A percentile compares a stretch with the other conserved stretches of the same genome.
Conservation (phyloP, 2,113 vertebrate species). For the Sinocyclocheilus grahami region DNA sequence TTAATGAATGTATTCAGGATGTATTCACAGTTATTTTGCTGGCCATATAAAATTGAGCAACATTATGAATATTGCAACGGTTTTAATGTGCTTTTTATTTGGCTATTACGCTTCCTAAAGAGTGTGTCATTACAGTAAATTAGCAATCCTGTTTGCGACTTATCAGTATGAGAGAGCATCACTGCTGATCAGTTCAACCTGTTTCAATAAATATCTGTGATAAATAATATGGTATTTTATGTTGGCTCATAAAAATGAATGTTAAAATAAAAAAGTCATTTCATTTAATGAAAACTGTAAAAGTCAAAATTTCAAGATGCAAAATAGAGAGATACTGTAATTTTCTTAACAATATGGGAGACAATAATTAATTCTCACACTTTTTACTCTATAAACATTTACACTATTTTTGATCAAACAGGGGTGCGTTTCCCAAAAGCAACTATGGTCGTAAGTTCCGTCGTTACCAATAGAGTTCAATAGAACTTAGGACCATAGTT, state of each 20-base stretch:
- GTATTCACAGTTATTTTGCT: not conserved
- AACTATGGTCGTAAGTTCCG: too few species aligned
- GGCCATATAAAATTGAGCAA: not conserved
- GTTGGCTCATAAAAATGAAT: not conserved
- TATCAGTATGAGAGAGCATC: not conserved
- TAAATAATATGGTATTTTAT: not conserved
- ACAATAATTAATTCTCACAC: not conserved
- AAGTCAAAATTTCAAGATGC: not conserved
- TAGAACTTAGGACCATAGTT: too few species aligned
- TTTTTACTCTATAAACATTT: not conserved
- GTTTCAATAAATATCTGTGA: not conserved
- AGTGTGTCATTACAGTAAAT: not conserved
- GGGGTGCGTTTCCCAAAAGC: too few species aligned
- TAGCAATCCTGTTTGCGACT: not conserved
- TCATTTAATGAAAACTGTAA: not conserved
- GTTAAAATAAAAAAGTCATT: not conserved
- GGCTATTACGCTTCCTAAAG: not conserved
- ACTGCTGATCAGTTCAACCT: not conserved
- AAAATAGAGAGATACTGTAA: not conserved
- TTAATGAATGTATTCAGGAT: not conserved
- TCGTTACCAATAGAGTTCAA: too few species aligned
- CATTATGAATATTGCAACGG: not conserved
- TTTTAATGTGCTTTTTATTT: constrained; percentile 1
- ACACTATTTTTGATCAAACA: not conserved
- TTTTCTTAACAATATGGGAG: not conserved